Evolutionary conservation across 2,797 vertebrate genomes (phyloP), one percentile per base, ranked within the genome.

Genomic region (Myotis myotis): DNA sequence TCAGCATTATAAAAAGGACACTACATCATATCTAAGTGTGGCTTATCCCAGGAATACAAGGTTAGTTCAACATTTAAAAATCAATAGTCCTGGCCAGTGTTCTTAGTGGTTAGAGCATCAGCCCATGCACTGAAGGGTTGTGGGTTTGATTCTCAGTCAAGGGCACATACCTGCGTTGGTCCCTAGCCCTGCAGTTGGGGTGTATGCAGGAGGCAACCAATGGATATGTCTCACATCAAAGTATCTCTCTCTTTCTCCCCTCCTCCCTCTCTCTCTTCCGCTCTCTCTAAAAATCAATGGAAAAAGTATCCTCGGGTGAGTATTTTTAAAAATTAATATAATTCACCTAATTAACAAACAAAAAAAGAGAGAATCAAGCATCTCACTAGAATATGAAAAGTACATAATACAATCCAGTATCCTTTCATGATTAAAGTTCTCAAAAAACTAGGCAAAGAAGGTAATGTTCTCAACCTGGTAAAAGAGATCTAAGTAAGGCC

Each of bases 351-450:
- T 66, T 57, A 38, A 68, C n/a, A 57, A n/a, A 68, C 36, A 55
- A 68, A 36, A 70, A 87, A 41, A 47, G 44, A 16, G 8, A 60
- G 9, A 70, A 60, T 36, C 70, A 70, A 25, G 20, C 30, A 28
- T 79, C 15, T 84, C 28, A 75, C 53, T 71, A 88, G 7, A 71
- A 87, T 78, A 13, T 62, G 33, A 53, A 92, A 64, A 64, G 49
- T 72, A 74, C n/a, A n/a, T 66, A 72, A 92, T 83, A 55, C 71
- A 95, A 83, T 51, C 74, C 84, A 88, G 13, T 64, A 22, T 51
- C 28, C 22, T 57, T 74, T 75, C 36, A 75, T 86, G 38, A 68
- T 81, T 81, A 80, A 92, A 85, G 8, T 57, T 85, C 49, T 51
- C 72, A 79, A 41, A 15, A 93, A 85, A 60, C 28, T 38, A 79